These are phyloP conservation scores for Psophia crepitans DNA, from an alignment of 2,113 vertebrate genomes.

Conservation along the genomic window DNA sequence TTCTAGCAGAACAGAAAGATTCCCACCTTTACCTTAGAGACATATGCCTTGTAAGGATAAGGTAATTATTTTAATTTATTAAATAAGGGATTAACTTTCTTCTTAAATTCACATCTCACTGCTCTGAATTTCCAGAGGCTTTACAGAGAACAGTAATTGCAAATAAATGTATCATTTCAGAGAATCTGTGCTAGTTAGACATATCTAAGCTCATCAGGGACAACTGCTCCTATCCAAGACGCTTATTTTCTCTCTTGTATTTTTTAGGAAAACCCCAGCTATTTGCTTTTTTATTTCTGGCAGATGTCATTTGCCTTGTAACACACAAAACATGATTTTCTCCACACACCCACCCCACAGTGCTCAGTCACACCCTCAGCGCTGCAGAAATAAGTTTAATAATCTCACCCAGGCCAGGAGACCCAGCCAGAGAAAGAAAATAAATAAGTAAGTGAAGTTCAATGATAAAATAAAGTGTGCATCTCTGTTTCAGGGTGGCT, in stretches of 20 bases:
- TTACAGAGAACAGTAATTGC: background rate
- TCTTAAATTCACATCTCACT: background rate
- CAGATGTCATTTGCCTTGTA: background rate
- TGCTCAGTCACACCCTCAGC: background rate
- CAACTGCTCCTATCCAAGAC: background rate
- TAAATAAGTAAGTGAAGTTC: background rate
- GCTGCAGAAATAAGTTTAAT: background rate
- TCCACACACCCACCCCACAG: background rate
- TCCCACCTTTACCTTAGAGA: background rate
- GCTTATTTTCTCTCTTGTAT: background rate
- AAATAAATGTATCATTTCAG: background rate
- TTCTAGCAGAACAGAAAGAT: background rate
- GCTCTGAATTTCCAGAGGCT: background rate
- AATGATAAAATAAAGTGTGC: background rate
- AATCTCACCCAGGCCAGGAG: background rate
- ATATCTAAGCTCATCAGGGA: background rate
- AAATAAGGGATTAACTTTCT: background rate
- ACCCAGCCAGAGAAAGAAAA: background rate
- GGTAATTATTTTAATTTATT: background rate
- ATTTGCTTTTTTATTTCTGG: background rate
- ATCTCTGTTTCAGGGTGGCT: background rate
- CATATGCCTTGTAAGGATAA: background rate
- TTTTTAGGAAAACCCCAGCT: background rate
- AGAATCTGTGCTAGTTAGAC: background rate
- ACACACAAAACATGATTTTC: background rate